Evolutionary conservation across 1,140 invertebrate species (phyloP).

Genomic region (Wasmannia auropunctata): DNA sequence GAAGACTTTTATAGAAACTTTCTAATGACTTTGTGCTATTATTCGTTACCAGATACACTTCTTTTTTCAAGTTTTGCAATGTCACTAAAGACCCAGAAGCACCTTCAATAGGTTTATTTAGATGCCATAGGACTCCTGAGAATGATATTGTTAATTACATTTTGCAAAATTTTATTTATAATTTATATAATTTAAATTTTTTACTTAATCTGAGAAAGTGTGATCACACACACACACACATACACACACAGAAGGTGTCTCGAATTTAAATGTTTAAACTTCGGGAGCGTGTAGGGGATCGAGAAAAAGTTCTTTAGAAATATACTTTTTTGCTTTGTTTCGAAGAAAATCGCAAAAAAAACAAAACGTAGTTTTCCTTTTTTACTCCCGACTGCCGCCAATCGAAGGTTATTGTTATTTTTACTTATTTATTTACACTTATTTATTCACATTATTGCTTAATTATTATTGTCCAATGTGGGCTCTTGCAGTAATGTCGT

Average conservation of each 20-base stretch:
- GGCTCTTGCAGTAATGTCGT: too few species aligned
- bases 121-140: constrained; percentile 88
- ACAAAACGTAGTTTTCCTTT: too few species aligned
- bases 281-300: too few species aligned
- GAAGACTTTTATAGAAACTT: constrained; percentile 78
- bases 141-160: constrained; percentile 4
- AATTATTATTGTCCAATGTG: too few species aligned
- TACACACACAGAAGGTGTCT: background rate
- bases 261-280: too few species aligned
- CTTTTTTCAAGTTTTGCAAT: constrained; percentile 88
- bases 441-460: too few species aligned
- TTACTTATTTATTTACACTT: too few species aligned
- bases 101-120: constrained; percentile 82
- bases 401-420: too few species aligned
- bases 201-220: background rate
- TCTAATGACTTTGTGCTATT: constrained; percentile 86
- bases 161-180: background rate
- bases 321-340: too few species aligned
- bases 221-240: background rate
- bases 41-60: constrained; percentile 90
- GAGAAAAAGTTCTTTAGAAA: too few species aligned
- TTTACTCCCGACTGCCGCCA: too few species aligned
- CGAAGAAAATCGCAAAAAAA: too few species aligned
- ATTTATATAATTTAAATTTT: background rate
- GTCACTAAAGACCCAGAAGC: constrained; percentile 84